phyloP scores from a whole-genome alignment of 2,888 invertebrate species.

The Kuschelorhynchus macadamiae region DNA sequence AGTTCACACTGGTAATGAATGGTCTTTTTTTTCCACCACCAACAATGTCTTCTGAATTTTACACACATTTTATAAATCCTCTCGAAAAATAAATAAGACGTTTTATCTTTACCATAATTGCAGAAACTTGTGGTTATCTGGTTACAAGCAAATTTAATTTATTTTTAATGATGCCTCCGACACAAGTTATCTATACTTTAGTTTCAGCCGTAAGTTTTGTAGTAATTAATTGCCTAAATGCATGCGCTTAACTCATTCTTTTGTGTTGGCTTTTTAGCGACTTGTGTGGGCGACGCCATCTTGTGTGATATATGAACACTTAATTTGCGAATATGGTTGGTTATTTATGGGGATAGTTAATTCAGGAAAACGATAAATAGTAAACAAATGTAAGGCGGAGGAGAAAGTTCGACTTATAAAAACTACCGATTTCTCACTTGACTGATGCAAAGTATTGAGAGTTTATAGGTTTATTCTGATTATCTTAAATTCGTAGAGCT shows the following conservation, averaged over 20 bases:
- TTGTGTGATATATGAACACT: slow-evolving; percentile 54
- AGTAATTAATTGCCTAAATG: slow-evolving; percentile 46
- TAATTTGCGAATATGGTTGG: slow-evolving; percentile 39
- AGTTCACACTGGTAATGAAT: too few species aligned
- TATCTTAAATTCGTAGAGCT: too few species aligned
- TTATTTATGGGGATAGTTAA: slow-evolving; percentile 32
- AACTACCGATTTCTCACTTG: background rate
- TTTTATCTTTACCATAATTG: slow-evolving; percentile 33
- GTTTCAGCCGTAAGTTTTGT: slow-evolving; percentile 38
- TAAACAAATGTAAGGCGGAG: slow-evolving; percentile 23
- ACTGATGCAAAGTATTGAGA: too few species aligned
- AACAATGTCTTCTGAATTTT: too few species aligned
- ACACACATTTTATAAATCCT: background rate
- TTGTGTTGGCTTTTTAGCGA: slow-evolving; percentile 51
- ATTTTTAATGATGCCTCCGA: slow-evolving; percentile 38
- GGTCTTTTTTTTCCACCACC: too few species aligned
- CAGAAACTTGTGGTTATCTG: slow-evolving; percentile 30
- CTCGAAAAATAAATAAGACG: slow-evolving; percentile 31
- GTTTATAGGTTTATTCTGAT: too few species aligned
- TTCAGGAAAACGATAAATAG: slow-evolving; percentile 29
- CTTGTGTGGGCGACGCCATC: slow-evolving; percentile 56
- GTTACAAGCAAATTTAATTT: slow-evolving; percentile 46
- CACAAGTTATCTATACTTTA: slow-evolving; percentile 40
- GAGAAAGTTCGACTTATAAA: slow-evolving; percentile 21
- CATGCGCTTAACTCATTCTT: slow-evolving; percentile 46